Evolutionary conservation across 2,888 invertebrate genomes (phyloP).

Genomic region (Acanthopleura granulata): DNA sequence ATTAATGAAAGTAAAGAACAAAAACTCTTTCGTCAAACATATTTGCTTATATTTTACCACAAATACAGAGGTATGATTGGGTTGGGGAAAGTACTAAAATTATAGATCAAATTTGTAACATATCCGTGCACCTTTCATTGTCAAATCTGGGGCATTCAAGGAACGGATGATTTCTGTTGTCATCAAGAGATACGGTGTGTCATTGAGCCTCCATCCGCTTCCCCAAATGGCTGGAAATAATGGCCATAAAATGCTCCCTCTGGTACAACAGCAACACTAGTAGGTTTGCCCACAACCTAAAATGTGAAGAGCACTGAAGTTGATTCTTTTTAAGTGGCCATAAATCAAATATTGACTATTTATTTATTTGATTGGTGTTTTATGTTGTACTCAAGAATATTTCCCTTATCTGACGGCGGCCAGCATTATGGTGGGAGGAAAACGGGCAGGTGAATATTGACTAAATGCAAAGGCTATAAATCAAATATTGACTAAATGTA

Average conservation of each 20-base stretch:
- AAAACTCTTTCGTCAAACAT: neutral
- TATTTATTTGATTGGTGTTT: too few species aligned
- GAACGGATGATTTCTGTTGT: neutral
- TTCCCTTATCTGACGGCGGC: too few species aligned
- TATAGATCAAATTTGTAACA: neutral
- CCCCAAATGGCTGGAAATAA: neutral
- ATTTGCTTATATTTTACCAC: neutral
- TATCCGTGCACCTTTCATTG: neutral
- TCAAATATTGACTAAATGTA: too few species aligned
- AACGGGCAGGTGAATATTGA: too few species aligned
- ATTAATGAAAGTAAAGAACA: neutral
- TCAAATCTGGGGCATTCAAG: neutral
- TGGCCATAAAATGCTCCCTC: neutral
- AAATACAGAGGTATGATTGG: too few species aligned
- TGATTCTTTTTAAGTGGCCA: neutral
- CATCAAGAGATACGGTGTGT: neutral
- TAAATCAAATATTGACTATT: too few species aligned
- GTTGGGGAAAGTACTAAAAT: too few species aligned
- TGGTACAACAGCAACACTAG: neutral
- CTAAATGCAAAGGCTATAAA: too few species aligned
- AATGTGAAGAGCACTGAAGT: neutral
- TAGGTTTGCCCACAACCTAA: neutral
- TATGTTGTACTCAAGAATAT: too few species aligned
- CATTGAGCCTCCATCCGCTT: neutral
- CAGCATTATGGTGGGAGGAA: too few species aligned